A percentile compares a stretch with the other conserved stretches of the same genome.
phyloP scores from a whole-genome alignment of 2,113 vertebrate genomes.

The Laterallus jamaicensis region DNA sequence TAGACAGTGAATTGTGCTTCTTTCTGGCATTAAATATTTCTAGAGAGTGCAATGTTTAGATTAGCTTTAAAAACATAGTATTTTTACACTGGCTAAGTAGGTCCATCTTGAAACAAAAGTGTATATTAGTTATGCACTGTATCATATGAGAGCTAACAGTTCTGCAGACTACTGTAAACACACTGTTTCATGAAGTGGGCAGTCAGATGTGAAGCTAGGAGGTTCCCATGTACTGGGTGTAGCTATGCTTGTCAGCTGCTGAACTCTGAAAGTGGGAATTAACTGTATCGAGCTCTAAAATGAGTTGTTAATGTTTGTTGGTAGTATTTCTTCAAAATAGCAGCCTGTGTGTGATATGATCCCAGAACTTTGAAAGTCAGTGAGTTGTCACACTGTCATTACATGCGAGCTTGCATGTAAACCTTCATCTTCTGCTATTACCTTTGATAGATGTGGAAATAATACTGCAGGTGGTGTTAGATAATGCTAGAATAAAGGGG shows the following conservation, averaged over 20 bases:
- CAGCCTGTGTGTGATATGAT: neutral
- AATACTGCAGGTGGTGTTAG: neutral
- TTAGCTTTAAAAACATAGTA: neutral
- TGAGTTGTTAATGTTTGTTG: neutral
- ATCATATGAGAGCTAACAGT: neutral
- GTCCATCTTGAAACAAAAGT: neutral
- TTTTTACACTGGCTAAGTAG: neutral
- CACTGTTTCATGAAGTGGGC: neutral
- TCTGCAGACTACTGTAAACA: neutral
- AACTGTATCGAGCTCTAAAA: neutral
- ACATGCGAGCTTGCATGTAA: neutral
- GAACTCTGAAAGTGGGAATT: neutral
- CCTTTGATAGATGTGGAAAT: neutral
- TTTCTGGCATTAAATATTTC: neutral
- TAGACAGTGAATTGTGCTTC: neutral
- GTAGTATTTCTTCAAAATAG: neutral
- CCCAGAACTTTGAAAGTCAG: neutral
- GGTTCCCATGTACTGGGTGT: neutral
- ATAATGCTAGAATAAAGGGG: neutral
- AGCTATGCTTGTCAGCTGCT: neutral
- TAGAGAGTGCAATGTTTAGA: neutral
- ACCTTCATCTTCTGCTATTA: neutral
- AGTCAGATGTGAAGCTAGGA: neutral
- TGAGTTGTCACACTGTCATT: neutral
- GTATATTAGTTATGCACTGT: neutral